These are phyloP conservation scores for Papilio elwesi DNA, from an alignment of 2,888 invertebrate genomes.

Conservation along the genomic window DNA sequence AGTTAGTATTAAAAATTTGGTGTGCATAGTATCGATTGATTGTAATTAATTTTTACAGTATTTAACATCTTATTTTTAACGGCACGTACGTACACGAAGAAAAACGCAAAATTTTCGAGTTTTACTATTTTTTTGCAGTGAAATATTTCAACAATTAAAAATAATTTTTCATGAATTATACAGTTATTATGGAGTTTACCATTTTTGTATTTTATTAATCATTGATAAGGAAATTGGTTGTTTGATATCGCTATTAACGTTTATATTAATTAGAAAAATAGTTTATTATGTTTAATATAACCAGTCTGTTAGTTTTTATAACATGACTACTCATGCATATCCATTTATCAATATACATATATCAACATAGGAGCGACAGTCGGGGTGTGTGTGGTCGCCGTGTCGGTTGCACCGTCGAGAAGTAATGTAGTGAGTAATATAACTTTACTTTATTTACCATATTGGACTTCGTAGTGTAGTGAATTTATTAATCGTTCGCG, in stretches of 20 bases:
- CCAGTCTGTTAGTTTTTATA: constrained; percentile 1
- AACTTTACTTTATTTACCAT: no score
- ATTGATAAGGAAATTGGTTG: not conserved
- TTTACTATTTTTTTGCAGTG: no score
- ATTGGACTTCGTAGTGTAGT: not conserved
- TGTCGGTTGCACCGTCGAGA: not conserved
- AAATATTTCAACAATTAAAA: no score
- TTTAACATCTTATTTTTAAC: no score
- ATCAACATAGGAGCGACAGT: not conserved
- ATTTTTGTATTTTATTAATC: no score
- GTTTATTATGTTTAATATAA: constrained; percentile 1
- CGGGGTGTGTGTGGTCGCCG: not conserved
- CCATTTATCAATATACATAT: constrained; percentile 3
- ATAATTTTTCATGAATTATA: no score
- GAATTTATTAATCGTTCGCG: not conserved
- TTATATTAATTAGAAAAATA: not conserved
- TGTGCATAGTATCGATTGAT: no score
- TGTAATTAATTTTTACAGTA: no score
- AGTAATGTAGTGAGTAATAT: not conserved
- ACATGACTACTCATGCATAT: not conserved
- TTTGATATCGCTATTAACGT: not conserved
- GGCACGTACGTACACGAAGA: no score
- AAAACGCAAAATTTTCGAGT: no score
- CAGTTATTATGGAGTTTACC: no score
- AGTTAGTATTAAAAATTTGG: no score